Conservation (phyloP, 2,888 invertebrate species). For the Serripes groenlandicus region DNA sequence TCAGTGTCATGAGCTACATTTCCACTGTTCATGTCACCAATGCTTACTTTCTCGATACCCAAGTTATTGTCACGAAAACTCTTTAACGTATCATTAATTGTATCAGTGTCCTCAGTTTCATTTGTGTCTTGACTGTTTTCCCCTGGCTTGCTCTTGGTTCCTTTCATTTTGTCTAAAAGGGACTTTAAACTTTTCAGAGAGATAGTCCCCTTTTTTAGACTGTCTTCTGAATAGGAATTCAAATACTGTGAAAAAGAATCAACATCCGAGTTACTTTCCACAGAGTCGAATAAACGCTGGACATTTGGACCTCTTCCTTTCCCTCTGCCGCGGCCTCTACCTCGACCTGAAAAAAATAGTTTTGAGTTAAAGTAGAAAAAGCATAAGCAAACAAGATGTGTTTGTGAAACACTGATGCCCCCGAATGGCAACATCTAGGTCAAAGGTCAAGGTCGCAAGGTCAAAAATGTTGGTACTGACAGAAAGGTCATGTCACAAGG, state of each 20-base stretch:
- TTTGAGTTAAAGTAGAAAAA: too few species aligned
- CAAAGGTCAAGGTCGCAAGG: too few species aligned
- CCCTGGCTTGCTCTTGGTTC: not conserved
- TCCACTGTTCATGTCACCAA: not conserved
- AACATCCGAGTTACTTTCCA: not conserved
- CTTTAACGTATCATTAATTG: not conserved
- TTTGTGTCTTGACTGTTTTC: not conserved
- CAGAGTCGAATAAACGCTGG: not conserved
- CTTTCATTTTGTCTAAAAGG: conserved; percentile 2
- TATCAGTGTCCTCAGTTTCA: not conserved
- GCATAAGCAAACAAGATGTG: too few species aligned
- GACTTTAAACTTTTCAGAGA: conserved; percentile 3
- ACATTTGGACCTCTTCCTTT: not conserved
- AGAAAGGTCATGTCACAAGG: too few species aligned
- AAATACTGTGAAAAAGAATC: not conserved
- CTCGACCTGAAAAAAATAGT: not conserved
- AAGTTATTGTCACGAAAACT: not conserved
- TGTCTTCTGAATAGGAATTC: not conserved
- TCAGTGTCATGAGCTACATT: not conserved
- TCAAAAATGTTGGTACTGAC: too few species aligned
- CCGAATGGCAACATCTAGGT: too few species aligned
- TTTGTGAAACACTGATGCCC: too few species aligned
- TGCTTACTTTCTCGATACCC: not conserved
- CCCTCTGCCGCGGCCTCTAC: conserved; percentile 4
- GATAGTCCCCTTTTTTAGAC: not conserved